Conservation (phyloP, 2,113 vertebrate species). For the Riparia riparia region DNA sequence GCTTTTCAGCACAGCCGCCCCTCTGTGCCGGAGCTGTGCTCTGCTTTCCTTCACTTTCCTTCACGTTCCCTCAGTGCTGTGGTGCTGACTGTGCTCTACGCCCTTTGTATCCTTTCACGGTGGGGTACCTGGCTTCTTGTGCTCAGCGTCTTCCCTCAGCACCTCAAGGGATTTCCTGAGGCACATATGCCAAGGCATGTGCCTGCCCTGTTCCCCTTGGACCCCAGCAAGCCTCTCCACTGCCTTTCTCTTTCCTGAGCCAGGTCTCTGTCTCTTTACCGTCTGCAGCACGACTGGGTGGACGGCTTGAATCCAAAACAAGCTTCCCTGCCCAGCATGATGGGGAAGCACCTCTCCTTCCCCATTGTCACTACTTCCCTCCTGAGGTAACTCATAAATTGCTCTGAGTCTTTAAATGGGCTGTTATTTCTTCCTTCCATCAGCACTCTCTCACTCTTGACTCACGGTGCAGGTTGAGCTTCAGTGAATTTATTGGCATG, state of each 20-base stretch:
- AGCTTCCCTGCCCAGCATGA: background rate
- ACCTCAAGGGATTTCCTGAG: background rate
- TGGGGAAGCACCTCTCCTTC: background rate
- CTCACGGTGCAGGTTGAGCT: background rate
- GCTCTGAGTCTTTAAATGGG: conserved; percentile 43
- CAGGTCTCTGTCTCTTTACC: background rate
- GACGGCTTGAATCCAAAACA: background rate
- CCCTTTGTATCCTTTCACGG: background rate
- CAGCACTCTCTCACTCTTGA: conserved; percentile 24
- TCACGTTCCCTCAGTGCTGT: fast-evolving
- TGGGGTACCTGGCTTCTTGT: background rate
- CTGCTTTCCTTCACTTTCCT: background rate
- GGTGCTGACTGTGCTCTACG: fast-evolving
- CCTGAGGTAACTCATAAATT: conserved; percentile 32
- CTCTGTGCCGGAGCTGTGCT: background rate
- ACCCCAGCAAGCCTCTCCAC: fast-evolving
- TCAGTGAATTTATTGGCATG: conserved; percentile 53
- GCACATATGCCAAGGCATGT: background rate
- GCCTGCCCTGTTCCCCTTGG: background rate
- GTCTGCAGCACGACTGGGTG: fast-evolving
- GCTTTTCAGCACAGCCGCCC: background rate
- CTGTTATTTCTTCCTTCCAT: conserved; percentile 48
- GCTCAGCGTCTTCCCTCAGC: background rate
- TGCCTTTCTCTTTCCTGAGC: background rate
- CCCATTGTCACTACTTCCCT: background rate